Conservation (phyloP, 2,888 invertebrate genomes). For the Baronia brevicornis region DNA sequence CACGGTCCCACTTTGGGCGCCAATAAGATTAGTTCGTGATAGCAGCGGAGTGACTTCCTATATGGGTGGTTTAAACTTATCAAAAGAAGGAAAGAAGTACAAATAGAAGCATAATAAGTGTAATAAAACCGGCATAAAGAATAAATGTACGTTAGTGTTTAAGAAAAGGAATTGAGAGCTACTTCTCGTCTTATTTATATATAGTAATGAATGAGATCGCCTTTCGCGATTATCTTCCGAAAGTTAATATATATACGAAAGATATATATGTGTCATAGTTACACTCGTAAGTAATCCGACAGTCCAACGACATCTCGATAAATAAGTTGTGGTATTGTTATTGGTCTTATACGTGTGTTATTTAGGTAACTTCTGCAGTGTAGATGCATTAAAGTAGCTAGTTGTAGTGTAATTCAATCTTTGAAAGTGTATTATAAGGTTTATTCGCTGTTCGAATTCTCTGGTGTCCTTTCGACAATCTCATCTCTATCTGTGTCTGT, state of each 20-base stretch:
- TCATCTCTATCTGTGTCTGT: constrained; percentile 51
- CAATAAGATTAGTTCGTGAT: constrained; percentile 16
- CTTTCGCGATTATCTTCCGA: no score
- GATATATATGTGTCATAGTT: no score
- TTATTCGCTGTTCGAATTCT: constrained; percentile 56
- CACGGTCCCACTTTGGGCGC: constrained; percentile 27
- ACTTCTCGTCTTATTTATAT: constrained; percentile 15
- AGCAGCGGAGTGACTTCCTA: constrained; percentile 12
- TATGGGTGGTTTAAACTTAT: constrained; percentile 17
- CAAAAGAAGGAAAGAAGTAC: constrained; percentile 50
- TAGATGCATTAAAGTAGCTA: constrained; percentile 61
- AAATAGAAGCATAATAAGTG: constrained; percentile 56
- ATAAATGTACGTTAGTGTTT: constrained; percentile 51
- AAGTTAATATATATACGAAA: no score
- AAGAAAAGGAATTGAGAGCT: constrained; percentile 62
- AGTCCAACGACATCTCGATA: constrained; percentile 44
- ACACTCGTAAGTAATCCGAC: no score
- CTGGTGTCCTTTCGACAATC: constrained; percentile 54
- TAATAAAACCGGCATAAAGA: constrained; percentile 60
- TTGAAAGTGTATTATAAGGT: constrained; percentile 44
- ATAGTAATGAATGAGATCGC: constrained; percentile 20
- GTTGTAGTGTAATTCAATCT: constrained; percentile 66
- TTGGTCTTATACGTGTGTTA: constrained; percentile 57
- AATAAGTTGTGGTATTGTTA: constrained; percentile 46
- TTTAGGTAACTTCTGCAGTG: constrained; percentile 57